Percentiles rank a stretch among this genome's conserved stretches.
Conservation (phyloP, 2,113 vertebrate species). For the Lonchura striata region DNA sequence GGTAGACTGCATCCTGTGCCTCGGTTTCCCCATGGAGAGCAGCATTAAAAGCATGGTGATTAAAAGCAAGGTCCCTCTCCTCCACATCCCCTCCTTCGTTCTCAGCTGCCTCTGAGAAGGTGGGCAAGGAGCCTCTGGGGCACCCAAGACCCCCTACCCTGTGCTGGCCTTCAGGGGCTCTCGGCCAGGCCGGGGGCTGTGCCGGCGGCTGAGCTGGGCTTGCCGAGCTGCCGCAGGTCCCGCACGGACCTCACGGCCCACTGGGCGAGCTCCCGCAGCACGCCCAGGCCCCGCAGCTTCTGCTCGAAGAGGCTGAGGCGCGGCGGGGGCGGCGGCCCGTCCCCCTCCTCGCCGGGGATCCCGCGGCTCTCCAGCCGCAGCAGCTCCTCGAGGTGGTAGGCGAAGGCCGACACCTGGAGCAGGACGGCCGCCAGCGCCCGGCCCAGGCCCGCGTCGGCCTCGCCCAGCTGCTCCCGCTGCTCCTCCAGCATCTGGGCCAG, state of each 20-base stretch:
- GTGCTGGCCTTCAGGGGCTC: not conserved
- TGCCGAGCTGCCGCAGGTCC: slow-evolving; percentile 70
- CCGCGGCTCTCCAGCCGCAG: slow-evolving; percentile 61
- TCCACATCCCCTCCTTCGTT: fast-evolving
- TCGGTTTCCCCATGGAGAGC: not conserved
- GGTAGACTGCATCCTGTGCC: fast-evolving
- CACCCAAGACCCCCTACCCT: not conserved
- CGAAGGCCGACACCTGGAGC: slow-evolving; percentile 71
- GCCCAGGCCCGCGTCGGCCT: slow-evolving; percentile 43
- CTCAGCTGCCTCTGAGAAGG: not conserved
- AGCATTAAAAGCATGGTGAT: not conserved
- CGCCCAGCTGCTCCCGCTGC: slow-evolving; percentile 64
- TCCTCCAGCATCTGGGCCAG: slow-evolving; percentile 73
- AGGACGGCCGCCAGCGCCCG: slow-evolving; percentile 48
- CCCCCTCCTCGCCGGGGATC: not conserved
- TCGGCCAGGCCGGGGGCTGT: fast-evolving
- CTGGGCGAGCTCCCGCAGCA: slow-evolving; percentile 73
- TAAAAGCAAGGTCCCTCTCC: fast-evolving
- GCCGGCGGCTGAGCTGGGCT: not conserved
- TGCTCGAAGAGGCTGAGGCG: slow-evolving; percentile 61
- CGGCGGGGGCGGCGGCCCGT: fast-evolving
- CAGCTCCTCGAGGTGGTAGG: slow-evolving; percentile 74
- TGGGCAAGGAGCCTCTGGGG: not conserved
- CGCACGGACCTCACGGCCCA: slow-evolving; percentile 69
- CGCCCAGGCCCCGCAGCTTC: slow-evolving; percentile 74